These are phyloP conservation scores for Lindbergichthys nudifrons DNA, from an alignment of 2,797 vertebrate genomes.

Conservation along the genomic window DNA sequence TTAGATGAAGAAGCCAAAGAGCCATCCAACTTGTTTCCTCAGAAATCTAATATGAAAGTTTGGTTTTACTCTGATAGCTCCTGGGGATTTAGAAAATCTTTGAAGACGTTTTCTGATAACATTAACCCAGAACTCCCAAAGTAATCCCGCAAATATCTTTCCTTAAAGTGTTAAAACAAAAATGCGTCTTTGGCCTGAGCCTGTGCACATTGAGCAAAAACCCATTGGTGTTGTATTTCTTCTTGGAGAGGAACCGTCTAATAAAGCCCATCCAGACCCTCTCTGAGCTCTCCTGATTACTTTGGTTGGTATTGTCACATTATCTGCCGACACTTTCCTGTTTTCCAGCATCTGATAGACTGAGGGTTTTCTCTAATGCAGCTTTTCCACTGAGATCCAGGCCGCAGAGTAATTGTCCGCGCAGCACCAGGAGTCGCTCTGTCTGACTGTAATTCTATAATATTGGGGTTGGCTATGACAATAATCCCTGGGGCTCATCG, in stretches of 20 bases:
- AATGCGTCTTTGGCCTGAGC: conserved; percentile 7
- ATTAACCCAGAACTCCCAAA: background rate
- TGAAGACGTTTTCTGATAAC: conserved; percentile 24
- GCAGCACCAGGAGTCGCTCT: conserved; percentile 79
- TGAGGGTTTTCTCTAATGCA: conserved; percentile 67
- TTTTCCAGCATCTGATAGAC: conserved; percentile 61
- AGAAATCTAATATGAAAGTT: conserved; percentile 18
- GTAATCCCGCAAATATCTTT: background rate
- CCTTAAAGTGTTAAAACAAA: conserved; percentile 3
- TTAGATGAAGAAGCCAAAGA: conserved; percentile 3
- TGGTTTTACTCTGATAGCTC: conserved; percentile 21
- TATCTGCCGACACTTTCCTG: conserved; percentile 67
- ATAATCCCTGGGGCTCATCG: conserved; percentile 71
- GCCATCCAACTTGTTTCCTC: background rate
- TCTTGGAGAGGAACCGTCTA: conserved; percentile 67
- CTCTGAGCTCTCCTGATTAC: conserved; percentile 49
- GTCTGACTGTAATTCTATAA: conserved; percentile 84
- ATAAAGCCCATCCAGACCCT: conserved; percentile 41
- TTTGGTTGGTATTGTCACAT: conserved; percentile 65
- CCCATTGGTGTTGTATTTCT: conserved; percentile 26
- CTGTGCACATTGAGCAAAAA: conserved; percentile 5
- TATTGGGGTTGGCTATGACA: conserved; percentile 80
- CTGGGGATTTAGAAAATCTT: conserved; percentile 19
- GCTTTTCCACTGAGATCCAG: conserved; percentile 71
- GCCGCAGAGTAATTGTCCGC: conserved; percentile 79